Percentiles rank a stretch among this genome's conserved stretches.
Conservation (phyloP, 2,888 invertebrate genomes). For the Caenorhabditis panamensis region DNA sequence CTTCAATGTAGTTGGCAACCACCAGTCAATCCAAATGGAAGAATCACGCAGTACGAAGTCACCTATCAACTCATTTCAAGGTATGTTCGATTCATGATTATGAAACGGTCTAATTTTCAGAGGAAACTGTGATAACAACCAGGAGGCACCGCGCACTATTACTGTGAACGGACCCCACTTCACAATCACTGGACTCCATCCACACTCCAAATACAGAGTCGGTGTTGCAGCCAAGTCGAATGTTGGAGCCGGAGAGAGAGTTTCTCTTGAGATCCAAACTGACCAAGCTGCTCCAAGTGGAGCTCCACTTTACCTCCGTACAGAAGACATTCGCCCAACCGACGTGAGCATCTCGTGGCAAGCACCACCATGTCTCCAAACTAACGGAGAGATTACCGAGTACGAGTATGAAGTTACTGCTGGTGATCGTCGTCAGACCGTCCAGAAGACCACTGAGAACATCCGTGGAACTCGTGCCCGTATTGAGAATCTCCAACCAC, state of each 20-base stretch:
- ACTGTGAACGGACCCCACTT: conserved; percentile 73
- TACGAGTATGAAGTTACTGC: conserved; percentile 81
- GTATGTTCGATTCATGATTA: conserved; percentile 41
- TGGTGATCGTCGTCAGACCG: conserved; percentile 71
- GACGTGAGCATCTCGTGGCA: conserved; percentile 79
- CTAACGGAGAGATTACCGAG: conserved; percentile 81
- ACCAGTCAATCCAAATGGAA: conserved; percentile 80
- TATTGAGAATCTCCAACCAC: conserved; percentile 77
- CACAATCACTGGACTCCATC: conserved; percentile 78
- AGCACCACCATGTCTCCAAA: conserved; percentile 80
- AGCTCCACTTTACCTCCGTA: conserved; percentile 77
- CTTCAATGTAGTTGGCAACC: conserved; percentile 79
- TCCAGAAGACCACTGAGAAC: conserved; percentile 75
- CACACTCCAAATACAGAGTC: conserved; percentile 80
- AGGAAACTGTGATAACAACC: conserved; percentile 78
- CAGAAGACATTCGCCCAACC: conserved; percentile 72
- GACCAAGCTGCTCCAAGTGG: conserved; percentile 78
- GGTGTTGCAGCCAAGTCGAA: conserved; percentile 80
- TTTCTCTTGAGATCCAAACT: conserved; percentile 77
- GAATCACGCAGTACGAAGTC: conserved; percentile 80
- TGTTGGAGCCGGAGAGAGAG: conserved; percentile 74
- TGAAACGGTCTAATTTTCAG: conserved; percentile 42
- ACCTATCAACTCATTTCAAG: conserved; percentile 80
- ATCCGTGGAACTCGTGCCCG: conserved; percentile 76
- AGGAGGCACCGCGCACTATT: conserved; percentile 75